Conservation (phyloP, 2,797 vertebrate species). For the Siniperca scherzeri region DNA sequence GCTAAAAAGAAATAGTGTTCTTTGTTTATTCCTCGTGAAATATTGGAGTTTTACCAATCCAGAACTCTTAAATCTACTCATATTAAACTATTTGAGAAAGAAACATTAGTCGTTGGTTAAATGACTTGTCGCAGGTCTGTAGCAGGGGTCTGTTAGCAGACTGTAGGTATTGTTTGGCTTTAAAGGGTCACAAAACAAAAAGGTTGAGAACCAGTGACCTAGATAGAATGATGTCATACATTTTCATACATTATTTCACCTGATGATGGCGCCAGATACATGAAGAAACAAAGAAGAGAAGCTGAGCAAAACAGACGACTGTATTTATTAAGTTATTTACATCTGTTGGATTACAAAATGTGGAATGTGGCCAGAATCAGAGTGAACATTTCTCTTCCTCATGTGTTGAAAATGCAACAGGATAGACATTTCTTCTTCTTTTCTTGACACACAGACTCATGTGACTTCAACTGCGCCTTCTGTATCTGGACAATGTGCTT, state of each 20-base stretch:
- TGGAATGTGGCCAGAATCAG: constrained; percentile 74
- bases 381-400: constrained; percentile 43
- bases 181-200: not conserved
- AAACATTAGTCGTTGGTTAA: not conserved
- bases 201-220: not conserved
- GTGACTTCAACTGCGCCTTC: constrained; percentile 32
- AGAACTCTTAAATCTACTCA: not conserved
- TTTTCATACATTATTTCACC: constrained; percentile 42
- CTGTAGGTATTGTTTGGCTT: not conserved
- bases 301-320: constrained; percentile 71
- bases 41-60: too few relatives aligned
- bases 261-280: constrained; percentile 70
- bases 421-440: constrained; percentile 6
- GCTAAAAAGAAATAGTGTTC: not conserved
- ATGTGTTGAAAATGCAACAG: constrained; percentile 47
- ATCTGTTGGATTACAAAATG: constrained; percentile 78
- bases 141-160: too few relatives aligned
- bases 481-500: constrained; percentile 67
- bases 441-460: constrained; percentile 51
- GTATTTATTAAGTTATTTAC: constrained; percentile 81
- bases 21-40: not conserved
- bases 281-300: constrained; percentile 19
- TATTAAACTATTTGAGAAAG: not conserved
- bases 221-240: not conserved
- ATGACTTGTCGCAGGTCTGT: not conserved